These are phyloP conservation scores for Drosophila mulleri DNA, from an alignment of 2,888 invertebrate species.

Conservation along the genomic window DNA sequence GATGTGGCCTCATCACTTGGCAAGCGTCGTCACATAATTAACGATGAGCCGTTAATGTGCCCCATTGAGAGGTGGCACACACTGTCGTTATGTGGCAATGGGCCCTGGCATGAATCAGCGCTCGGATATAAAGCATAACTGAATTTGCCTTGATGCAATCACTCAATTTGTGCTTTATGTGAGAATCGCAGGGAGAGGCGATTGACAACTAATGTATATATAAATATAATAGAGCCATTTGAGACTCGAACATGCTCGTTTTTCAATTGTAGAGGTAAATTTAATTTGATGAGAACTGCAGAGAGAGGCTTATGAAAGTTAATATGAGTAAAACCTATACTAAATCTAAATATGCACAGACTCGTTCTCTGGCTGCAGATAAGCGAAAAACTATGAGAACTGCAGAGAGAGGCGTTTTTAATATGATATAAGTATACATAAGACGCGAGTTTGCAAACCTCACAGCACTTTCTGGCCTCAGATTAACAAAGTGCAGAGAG, in stretches of 20 bases:
- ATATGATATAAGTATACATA: no score
- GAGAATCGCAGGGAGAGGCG: slow-evolving; percentile 2
- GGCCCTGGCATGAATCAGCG: slow-evolving; percentile 35
- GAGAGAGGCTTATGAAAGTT: neutral
- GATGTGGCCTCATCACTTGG: slow-evolving; percentile 54
- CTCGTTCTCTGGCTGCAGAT: neutral
- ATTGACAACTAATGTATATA: neutral
- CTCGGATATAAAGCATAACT: neutral
- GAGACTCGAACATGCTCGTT: neutral
- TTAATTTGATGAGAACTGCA: neutral
- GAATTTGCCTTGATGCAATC: slow-evolving; percentile 11
- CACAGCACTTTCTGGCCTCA: no score
- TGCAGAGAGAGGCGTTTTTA: neutral
- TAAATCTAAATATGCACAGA: no score
- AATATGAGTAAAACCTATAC: no score
- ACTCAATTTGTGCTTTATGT: neutral
- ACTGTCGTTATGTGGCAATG: neutral
- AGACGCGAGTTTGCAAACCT: no score
- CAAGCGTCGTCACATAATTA: slow-evolving; percentile 50
- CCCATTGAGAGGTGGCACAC: slow-evolving; percentile 10
- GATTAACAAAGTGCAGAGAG: neutral
- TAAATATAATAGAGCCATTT: neutral
- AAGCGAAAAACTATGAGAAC: neutral
- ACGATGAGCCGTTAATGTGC: slow-evolving; percentile 52
- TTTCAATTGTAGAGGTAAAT: no score